phyloP scores from a whole-genome alignment of 2,113 vertebrate genomes.

The Plotosus lineatus region DNA sequence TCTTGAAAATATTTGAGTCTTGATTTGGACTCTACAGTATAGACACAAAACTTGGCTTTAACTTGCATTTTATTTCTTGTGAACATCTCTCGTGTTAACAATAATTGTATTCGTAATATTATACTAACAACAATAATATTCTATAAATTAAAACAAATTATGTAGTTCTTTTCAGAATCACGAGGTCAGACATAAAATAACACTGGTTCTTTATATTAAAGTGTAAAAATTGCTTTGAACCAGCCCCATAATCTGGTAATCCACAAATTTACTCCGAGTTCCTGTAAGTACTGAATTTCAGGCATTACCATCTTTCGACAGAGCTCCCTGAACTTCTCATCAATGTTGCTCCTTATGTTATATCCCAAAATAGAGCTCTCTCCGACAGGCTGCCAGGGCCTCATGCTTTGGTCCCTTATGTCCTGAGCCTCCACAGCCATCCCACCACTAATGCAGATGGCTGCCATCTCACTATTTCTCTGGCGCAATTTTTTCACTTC shows the following conservation, averaged over 20 bases:
- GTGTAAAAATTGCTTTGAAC: conserved; percentile 57
- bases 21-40: too few relatives aligned
- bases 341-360: conserved; percentile 84
- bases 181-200: neutral
- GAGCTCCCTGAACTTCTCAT: conserved; percentile 71
- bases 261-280: conserved; percentile 90
- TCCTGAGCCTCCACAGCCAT: conserved; percentile 76
- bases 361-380: conserved; percentile 89
- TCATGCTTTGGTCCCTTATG: conserved; percentile 82
- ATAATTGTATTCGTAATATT: neutral
- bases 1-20: too few relatives aligned
- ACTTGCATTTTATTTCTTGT: too few relatives aligned
- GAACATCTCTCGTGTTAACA: too few relatives aligned
- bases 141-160: neutral
- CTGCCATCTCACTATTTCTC: conserved; percentile 83
- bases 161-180: neutral
- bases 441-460: conserved; percentile 82
- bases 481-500: conserved; percentile 77
- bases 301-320: conserved; percentile 95
- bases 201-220: conserved; percentile 1
- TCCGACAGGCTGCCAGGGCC: conserved; percentile 94
- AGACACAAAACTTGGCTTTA: too few relatives aligned
- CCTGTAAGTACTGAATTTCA: conserved; percentile 89
- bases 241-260: conserved; percentile 86
- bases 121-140: neutral